Base-by-base conservation (phyloP, 2,888 invertebrate species). In the Flexamia atlantica region DNA sequence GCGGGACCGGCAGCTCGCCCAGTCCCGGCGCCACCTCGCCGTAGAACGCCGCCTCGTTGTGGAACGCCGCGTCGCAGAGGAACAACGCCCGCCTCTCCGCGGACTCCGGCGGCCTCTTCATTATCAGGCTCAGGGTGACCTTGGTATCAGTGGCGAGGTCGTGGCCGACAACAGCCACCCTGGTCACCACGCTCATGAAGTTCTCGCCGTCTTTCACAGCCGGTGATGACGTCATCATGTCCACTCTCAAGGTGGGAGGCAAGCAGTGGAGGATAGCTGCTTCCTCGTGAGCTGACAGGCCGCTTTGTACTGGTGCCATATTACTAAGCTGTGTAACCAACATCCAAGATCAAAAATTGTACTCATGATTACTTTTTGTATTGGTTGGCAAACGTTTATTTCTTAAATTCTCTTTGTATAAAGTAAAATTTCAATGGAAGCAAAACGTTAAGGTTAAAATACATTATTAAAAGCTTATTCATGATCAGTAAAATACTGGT, bases 51-150 rank as follows among this genome's bases (percentile, higher is more conserved):
- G 87, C 85, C 74, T 87, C 87, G 81, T 87, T 87, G 25, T 81
- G 40, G 80, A 86, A 87, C 0, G 87, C 87, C 1, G 86, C 86
- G 74, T 87, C 87, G 74, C 87, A 86, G 36, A 86, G 85, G 68
- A 85, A 85, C 7, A 85, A 84, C 60, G 82, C 76, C n/a, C 86
- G 72, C 14, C 76, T 36, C 36, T 76, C 76, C 14, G 14, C 46
- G 9, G 76, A 76, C 50, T 76, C 40, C 5, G 76, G 76, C 28
- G 36, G 50, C n/a, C 25, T 42, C 76, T 76, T 76, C 46, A 76
- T 42, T 42, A 76, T 76, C 76, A 76, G 40, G 17, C 46, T 76
- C n/a, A 46, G 17, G 28, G 28, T 50, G 50, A 46, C 25, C 36
- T 46, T 76, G 17, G 46, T 50, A 76, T 40, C 70, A 40, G 23